Evolutionary conservation across 2,797 vertebrate species (phyloP).

Genomic region (Liparis tanakae): DNA sequence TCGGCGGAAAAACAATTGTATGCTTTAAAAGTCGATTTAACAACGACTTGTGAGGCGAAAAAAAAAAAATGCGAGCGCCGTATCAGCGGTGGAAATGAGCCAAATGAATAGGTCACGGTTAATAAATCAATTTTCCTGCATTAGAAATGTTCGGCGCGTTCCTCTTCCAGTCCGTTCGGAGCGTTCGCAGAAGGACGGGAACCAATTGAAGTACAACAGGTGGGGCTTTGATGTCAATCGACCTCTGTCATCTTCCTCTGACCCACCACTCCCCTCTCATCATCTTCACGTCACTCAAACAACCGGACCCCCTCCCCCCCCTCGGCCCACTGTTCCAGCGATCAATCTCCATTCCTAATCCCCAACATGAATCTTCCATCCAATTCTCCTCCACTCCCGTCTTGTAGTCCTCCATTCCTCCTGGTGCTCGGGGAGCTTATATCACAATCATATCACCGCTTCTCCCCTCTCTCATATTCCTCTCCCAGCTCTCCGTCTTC

Average conservation of each 20-base stretch:
- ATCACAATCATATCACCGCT: slow-evolving; percentile 53
- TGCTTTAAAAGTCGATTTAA: slow-evolving; percentile 63
- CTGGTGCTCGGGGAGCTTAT: slow-evolving; percentile 23
- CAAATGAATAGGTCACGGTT: slow-evolving; percentile 63
- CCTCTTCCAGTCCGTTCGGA: slow-evolving; percentile 17
- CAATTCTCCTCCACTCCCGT: slow-evolving; percentile 46
- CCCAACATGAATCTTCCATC: slow-evolving; percentile 50
- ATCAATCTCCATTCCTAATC: slow-evolving; percentile 67
- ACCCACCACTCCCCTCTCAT: slow-evolving; percentile 35
- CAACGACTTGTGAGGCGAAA: slow-evolving; percentile 43
- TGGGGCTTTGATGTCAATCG: slow-evolving; percentile 25
- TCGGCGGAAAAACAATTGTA: slow-evolving; percentile 62
- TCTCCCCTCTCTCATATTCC: slow-evolving; percentile 34
- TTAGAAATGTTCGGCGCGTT: slow-evolving; percentile 34
- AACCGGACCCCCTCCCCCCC: slow-evolving; percentile 12
- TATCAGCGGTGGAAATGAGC: slow-evolving; percentile 52
- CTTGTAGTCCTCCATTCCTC: slow-evolving; percentile 45
- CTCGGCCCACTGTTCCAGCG: slow-evolving; percentile 36
- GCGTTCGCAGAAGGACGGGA: slow-evolving; percentile 41
- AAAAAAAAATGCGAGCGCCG: slow-evolving; percentile 25
- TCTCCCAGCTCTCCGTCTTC: slow-evolving; percentile 42
- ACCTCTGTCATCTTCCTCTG: slow-evolving; percentile 24
- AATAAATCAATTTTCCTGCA: slow-evolving; percentile 59
- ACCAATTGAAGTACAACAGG: slow-evolving; percentile 42
- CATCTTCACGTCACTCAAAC: slow-evolving; percentile 44